Evolutionary conservation across 53 echinoderm and acorn worm genomes (phyloP).

Genomic region (Arbacia lixula): DNA sequence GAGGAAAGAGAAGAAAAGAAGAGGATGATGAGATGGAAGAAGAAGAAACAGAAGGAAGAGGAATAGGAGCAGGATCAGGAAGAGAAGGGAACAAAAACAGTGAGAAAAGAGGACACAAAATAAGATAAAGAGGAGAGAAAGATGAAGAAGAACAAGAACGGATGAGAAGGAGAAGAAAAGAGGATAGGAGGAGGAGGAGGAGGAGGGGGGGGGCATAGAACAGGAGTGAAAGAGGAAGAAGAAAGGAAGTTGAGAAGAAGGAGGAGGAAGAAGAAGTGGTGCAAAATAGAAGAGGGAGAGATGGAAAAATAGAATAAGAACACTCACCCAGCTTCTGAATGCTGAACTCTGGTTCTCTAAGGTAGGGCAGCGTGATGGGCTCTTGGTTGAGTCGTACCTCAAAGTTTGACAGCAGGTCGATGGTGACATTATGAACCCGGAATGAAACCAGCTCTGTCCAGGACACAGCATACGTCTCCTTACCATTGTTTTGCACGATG

Average conservation of each 20-base stretch:
- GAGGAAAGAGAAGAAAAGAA: too few relatives aligned
- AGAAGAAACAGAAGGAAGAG: too few relatives aligned
- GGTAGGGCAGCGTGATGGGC: slow-evolving; percentile 74
- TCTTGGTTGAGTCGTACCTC: slow-evolving; percentile 71
- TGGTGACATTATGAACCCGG: slow-evolving; percentile 76
- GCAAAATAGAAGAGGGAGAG: not conserved
- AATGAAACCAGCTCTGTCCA: slow-evolving; percentile 90
- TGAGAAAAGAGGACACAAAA: not conserved
- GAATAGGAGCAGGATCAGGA: too few relatives aligned
- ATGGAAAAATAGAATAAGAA: too few relatives aligned
- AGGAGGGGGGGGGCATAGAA: not conserved
- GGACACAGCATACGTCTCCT: slow-evolving; percentile 85
- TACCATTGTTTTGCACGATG: slow-evolving; percentile 90
- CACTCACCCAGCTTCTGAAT: slow-evolving; percentile 92
- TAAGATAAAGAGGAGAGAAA: not conserved
- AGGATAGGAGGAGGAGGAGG: not conserved
- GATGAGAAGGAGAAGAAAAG: not conserved
- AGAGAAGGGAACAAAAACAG: too few relatives aligned
- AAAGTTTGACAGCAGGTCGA: slow-evolving; percentile 84
- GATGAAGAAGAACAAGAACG: not conserved
- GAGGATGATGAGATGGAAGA: too few relatives aligned
- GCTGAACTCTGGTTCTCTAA: slow-evolving; percentile 84
- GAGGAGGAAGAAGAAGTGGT: not conserved
- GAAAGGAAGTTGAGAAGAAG: not conserved
- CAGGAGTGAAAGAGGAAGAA: not conserved